phyloP scores from a whole-genome alignment of 2,113 vertebrate genomes.

The Phainopepla nitens region DNA sequence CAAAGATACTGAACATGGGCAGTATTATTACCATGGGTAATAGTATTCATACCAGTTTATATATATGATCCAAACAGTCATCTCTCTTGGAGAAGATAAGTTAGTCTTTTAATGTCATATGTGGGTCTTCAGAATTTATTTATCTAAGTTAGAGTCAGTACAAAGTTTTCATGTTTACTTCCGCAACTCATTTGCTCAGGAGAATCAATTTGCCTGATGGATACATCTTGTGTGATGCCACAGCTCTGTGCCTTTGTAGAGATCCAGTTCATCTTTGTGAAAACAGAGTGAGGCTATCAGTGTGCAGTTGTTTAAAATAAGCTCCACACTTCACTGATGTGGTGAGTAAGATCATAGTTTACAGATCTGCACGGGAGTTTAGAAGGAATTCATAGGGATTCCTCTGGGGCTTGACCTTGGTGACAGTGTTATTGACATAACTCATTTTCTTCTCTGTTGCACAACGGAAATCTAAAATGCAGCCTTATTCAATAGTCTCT shows the following conservation, averaged over 20 bases:
- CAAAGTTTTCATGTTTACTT: neutral
- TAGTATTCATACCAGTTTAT: neutral
- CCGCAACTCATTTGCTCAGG: neutral
- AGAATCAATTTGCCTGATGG: neutral
- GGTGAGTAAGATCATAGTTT: constrained; percentile 23
- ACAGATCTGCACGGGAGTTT: neutral
- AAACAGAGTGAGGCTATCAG: neutral
- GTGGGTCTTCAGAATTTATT: neutral
- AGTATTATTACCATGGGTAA: neutral
- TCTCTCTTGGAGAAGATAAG: neutral
- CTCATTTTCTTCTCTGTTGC: neutral
- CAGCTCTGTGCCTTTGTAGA: neutral
- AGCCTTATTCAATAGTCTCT: neutral
- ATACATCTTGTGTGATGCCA: neutral
- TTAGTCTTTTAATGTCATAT: neutral
- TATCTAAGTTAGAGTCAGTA: neutral
- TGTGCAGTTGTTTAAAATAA: neutral
- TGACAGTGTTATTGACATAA: constrained; percentile 29
- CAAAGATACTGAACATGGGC: neutral
- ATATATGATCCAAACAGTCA: neutral
- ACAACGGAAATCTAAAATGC: neutral
- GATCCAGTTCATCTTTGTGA: neutral
- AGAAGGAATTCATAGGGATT: constrained; percentile 14
- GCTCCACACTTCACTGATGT: neutral
- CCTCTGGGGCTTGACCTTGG: neutral